Conservation (phyloP, 2,797 vertebrate genomes). For the Hozukius guyotensis region DNA sequence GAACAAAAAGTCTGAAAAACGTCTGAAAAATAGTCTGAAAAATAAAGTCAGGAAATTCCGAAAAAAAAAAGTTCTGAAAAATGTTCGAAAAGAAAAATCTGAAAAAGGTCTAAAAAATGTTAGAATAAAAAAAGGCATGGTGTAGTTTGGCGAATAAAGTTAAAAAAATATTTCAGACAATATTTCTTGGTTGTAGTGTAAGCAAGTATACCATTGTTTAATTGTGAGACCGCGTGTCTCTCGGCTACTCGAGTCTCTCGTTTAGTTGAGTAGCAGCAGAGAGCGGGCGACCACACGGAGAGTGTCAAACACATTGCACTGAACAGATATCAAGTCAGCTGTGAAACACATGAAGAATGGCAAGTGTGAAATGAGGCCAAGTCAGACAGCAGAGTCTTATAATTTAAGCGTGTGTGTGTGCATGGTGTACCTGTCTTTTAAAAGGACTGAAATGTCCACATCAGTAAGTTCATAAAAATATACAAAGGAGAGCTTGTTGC, state of each 20-base stretch:
- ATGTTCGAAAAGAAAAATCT: too few relatives aligned
- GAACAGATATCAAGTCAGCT: constrained; percentile 33
- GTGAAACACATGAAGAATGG: constrained; percentile 31
- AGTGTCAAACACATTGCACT: constrained; percentile 21
- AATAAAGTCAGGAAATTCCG: too few relatives aligned
- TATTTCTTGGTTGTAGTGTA: not conserved
- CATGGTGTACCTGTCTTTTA: not conserved
- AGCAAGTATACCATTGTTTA: not conserved
- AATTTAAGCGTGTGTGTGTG: not conserved
- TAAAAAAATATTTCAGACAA: too few relatives aligned
- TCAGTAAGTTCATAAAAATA: not conserved
- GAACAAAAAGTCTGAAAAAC: too few relatives aligned
- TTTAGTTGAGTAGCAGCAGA: constrained; percentile 1
- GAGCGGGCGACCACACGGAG: not conserved
- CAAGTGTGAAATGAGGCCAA: constrained; percentile 42
- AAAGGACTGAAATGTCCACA: not conserved
- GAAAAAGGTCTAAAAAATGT: too few relatives aligned
- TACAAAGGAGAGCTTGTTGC: not conserved
- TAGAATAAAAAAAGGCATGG: too few relatives aligned
- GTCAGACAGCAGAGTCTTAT: not conserved
- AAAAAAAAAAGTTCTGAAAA: too few relatives aligned
- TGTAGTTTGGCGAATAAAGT: too few relatives aligned
- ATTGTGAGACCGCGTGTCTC: not conserved
- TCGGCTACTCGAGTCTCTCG: not conserved
- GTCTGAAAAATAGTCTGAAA: too few relatives aligned